Base-by-base conservation (phyloP, 53 echinoderm and acorn worm genomes). In the Hippasteria phrygiana region DNA sequence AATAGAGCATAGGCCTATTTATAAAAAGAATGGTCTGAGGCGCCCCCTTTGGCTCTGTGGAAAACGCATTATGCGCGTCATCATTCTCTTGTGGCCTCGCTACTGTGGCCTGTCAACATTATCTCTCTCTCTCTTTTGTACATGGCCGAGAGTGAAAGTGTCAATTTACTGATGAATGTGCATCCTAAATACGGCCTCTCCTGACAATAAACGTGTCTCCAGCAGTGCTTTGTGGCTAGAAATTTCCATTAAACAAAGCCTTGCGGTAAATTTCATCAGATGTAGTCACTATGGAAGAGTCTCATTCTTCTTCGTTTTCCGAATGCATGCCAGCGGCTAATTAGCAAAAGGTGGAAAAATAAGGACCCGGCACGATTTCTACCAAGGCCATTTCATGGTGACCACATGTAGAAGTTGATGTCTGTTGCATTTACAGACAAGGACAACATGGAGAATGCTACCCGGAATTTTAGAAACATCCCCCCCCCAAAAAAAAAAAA, bases 121-220 rank as follows among this genome's bases (percentile, higher is more conserved):
- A 4, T 42, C 43, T 13, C 20, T n/a, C 43, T 0, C 4, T 40
- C 53, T 31, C 59, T 59, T 42, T 11, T 7, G 13, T 12, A 10
- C 56, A 78, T 36, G 78, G 5, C 78, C 27, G 1, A 38, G 5
- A 59, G 78, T 40, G 8, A 59, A 78, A 62, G 59, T 55, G 59
- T 62, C 78, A 78, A 78, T 78, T 59, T 78, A 59, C 78, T 40
- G 78, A 78, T 78, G 78, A 78, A 78, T 78, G 56, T 36, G 78
- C 39, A 40, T 8, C 78, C 59, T 39, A 16, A 34, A 78, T 37
- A 5, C 78, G 16, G 62, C 47, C 59, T 78, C 22, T 27, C 41
- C 2, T 35, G 39, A 36, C 78, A 59, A 53, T 78, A 62, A 78
- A 55, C 18, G 37, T 22, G 56, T 62, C 78, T 40, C 41, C 0